Evolutionary conservation across 2,888 invertebrate species (phyloP), one percentile per base, ranked within the genome.

Genomic region (Drosophila prolongata): DNA sequence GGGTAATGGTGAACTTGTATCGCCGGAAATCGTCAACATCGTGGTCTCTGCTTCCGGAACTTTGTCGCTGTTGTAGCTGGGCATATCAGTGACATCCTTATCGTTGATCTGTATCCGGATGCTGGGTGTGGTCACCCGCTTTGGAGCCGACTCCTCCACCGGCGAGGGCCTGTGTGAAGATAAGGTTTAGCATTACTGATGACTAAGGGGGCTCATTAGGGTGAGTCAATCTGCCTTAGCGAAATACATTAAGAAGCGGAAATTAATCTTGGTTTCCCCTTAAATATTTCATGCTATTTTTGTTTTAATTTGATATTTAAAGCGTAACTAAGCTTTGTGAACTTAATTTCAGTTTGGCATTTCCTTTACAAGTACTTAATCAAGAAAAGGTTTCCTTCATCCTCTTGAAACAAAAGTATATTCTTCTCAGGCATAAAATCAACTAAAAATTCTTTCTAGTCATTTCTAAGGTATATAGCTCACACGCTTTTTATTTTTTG

Each of bases 41-140:
- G 64, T 54, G 43, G 70, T 19, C 6, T 71, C 71, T 37, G 56
- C 70, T 11, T 71, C 64, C 10, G 62, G 16, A 1, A 50, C 50
- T 24, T 54, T 68, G 50, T 38, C 59, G 46, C 35, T 69, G 34
- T 56, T 67, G 40, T 64, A 65, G 65, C 42, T 71, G 59, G 71
- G 65, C 46, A 73, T 34, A 24, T 73, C 73, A 66, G 66, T 59
- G 1, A 82, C 54, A 6, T 82, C 82, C 37, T 73, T 71, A 43
- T 77, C 84, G 27, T 81, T 82, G 46, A 83, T 69, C 19, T 79
- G 68, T 14, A 83, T 83, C 27, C 83, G 82, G 44, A 71, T 71
- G 47, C 62, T 69, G 13, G 70, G 70, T 3, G 70, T 69, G 11
- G 56, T 69, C 2, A 71, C 70, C 2, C 55, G 47, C 53, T 67